Conservation (phyloP, 1,140 invertebrate genomes). For the Triops cancriformis region DNA sequence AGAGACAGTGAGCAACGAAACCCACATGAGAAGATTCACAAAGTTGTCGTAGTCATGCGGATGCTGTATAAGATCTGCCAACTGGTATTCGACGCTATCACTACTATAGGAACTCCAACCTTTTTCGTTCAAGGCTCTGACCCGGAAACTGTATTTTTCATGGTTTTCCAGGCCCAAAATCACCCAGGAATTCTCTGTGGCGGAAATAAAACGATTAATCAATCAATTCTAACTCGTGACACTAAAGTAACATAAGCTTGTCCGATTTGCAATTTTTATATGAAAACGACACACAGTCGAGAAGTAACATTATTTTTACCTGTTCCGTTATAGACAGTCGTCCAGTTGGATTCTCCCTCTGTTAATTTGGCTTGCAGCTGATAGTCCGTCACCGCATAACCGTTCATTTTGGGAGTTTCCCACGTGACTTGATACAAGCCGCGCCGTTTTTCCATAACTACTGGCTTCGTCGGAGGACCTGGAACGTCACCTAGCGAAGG, state of each 20-base stretch:
- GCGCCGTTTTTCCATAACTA: conserved; percentile 50
- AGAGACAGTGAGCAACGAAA: conserved; percentile 19
- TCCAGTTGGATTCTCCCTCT: conserved; percentile 45
- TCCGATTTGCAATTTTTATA: conserved; percentile 4
- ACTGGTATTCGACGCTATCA: background rate
- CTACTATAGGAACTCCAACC: conserved; percentile 63
- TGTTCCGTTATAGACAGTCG: conserved; percentile 68
- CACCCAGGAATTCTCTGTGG: conserved; percentile 63
- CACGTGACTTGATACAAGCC: conserved; percentile 63
- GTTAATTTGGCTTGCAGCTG: conserved; percentile 1
- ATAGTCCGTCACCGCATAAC: conserved; percentile 33
- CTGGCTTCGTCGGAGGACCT: conserved; percentile 42
- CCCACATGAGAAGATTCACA: conserved; percentile 15
- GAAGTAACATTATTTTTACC: conserved; percentile 39
- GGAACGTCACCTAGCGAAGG: conserved; percentile 7
- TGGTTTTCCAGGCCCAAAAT: conserved; percentile 53
- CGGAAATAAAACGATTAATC: conserved; percentile 17
- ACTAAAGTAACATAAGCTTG: conserved; percentile 17
- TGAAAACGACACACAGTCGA: background rate
- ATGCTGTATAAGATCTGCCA: conserved; percentile 15
- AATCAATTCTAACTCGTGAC: conserved; percentile 19
- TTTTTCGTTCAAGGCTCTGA: conserved; percentile 64
- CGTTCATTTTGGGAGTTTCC: conserved; percentile 57
- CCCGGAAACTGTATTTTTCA: conserved; percentile 59
- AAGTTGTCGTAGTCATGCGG: background rate